phyloP scores from a whole-genome alignment of 2,888 invertebrate genomes.

The Lepidocyrtoides sp. region DNA sequence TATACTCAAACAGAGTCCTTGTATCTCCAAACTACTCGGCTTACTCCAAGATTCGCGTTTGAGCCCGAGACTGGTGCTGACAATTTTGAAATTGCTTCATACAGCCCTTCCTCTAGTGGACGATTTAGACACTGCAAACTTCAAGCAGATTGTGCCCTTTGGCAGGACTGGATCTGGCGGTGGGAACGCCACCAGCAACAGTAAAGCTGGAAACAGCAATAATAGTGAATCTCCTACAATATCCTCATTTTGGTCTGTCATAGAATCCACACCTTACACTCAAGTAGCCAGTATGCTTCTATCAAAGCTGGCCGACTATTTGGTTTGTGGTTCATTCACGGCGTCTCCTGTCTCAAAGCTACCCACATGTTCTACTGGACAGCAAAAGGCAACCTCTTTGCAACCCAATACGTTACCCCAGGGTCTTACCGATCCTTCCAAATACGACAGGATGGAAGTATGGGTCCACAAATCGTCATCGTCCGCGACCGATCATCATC shows the following conservation, averaged over 20 bases:
- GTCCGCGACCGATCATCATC: constrained; percentile 84
- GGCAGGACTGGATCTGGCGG: background rate
- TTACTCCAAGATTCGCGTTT: constrained; percentile 76
- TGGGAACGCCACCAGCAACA: background rate
- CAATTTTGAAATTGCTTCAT: constrained; percentile 70
- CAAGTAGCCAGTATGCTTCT: constrained; percentile 86
- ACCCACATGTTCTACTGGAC: background rate
- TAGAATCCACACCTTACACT: constrained; percentile 86
- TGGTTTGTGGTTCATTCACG: constrained; percentile 86
- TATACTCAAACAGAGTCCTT: constrained; percentile 76
- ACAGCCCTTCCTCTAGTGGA: constrained; percentile 77
- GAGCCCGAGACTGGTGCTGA: constrained; percentile 75
- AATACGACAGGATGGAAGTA: constrained; percentile 86
- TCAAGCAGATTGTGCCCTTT: constrained; percentile 63
- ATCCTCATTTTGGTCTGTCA: constrained; percentile 56
- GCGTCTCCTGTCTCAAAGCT: background rate
- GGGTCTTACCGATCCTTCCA: constrained; percentile 77
- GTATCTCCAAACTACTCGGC: constrained; percentile 72
- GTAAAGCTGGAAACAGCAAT: background rate
- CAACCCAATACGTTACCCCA: background rate
- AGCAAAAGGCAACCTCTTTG: background rate
- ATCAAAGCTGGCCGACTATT: constrained; percentile 87
- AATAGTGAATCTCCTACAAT: constrained; percentile 55
- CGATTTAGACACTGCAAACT: constrained; percentile 65
- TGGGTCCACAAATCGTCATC: constrained; percentile 86